Evolutionary conservation across 2,797 vertebrate species (phyloP).

Genomic region (Scolopax bukidnonensis): DNA sequence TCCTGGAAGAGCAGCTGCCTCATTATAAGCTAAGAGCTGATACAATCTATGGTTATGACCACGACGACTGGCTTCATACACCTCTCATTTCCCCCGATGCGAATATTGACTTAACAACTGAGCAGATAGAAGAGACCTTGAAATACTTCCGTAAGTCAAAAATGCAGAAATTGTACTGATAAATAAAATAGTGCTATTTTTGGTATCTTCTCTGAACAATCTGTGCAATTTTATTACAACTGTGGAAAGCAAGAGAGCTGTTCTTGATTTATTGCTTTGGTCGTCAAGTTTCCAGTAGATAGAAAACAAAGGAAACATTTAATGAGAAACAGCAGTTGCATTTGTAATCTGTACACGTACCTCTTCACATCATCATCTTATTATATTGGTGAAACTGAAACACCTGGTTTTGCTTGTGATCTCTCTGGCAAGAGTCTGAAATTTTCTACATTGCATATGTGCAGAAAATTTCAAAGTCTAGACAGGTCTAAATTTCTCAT

Average conservation of each 20-base stretch:
- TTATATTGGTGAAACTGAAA: not conserved
- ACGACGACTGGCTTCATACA: constrained; percentile 98
- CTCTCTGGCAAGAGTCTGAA: not conserved
- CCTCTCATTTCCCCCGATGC: constrained; percentile 90
- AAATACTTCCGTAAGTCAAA: constrained; percentile 96
- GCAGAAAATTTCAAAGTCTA: not conserved
- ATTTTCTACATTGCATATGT: not conserved
- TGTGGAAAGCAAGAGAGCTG: not conserved
- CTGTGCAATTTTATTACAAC: not conserved
- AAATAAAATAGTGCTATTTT: not conserved
- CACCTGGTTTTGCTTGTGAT: not conserved
- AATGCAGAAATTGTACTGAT: not conserved
- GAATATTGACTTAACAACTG: constrained; percentile 90
- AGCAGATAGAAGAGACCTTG: constrained; percentile 98
- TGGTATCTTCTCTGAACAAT: not conserved
- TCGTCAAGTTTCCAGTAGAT: not conserved
- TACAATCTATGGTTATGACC: constrained; percentile 96
- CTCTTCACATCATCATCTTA: not conserved
- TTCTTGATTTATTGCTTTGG: not conserved
- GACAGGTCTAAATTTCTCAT: too few relatives aligned
- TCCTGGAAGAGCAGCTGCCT: constrained; percentile 97
- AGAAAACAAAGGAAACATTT: not conserved
- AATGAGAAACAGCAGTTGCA: not conserved
- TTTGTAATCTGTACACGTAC: not conserved
- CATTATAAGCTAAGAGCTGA: constrained; percentile 97